Conservation (phyloP, 2,113 vertebrate species). For the Lontra canadensis region DNA sequence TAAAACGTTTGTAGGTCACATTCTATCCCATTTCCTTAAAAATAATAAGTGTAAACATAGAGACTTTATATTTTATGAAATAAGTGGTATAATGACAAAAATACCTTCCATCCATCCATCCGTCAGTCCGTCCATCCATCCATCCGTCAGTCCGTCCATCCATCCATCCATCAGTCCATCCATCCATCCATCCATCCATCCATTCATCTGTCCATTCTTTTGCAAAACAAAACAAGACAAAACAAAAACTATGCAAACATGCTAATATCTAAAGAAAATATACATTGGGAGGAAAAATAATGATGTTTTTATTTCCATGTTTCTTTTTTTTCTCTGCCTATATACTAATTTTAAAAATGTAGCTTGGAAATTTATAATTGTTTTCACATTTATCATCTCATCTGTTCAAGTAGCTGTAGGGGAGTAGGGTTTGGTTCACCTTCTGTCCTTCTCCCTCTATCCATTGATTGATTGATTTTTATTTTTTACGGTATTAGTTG, state of each 20-base stretch:
- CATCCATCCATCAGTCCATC: neutral
- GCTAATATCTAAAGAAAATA: neutral
- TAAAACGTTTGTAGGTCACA: constrained; percentile 84
- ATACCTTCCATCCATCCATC: neutral
- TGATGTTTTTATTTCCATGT: neutral
- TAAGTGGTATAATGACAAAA: neutral
- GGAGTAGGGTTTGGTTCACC: neutral
- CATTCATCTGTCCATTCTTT: neutral
- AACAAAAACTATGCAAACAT: neutral
- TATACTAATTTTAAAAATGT: neutral
- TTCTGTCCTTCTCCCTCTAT: neutral
- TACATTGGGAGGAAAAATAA: neutral
- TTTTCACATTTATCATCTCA: neutral
- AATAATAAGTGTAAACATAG: constrained; percentile 42
- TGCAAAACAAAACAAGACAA: neutral
- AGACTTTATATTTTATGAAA: neutral
- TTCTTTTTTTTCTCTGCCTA: neutral
- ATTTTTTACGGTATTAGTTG: neutral
- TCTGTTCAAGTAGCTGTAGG: neutral
- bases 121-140: neutral
- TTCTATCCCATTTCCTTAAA: constrained; percentile 85
- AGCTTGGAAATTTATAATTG: neutral
- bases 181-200: neutral
- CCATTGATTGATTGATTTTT: neutral
- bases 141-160: neutral